Conservation (phyloP, 2,888 invertebrate species). For the Neoaliturus tenellus region DNA sequence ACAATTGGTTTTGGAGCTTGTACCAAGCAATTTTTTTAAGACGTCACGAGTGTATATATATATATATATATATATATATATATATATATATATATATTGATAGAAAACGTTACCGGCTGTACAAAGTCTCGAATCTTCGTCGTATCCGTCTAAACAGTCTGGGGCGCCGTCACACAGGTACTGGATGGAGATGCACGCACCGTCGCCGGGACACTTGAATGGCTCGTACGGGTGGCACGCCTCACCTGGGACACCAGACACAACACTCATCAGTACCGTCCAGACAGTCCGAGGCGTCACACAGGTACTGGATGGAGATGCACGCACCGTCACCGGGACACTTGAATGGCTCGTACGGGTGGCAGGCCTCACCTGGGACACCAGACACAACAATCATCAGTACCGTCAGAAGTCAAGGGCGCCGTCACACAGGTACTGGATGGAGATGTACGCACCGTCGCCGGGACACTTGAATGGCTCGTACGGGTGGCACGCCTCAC, state of each 20-base stretch:
- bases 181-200: slow-evolving; percentile 96
- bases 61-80: too few species aligned
- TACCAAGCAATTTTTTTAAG: too few species aligned
- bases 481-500: slow-evolving; percentile 91
- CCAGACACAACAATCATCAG: slow-evolving; percentile 80
- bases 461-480: slow-evolving; percentile 98
- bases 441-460: slow-evolving; percentile 95
- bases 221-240: slow-evolving; percentile 97
- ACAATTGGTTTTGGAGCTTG: too few species aligned
- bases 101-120: slow-evolving; percentile 84
- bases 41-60: too few species aligned
- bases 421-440: slow-evolving; percentile 97
- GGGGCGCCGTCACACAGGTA: slow-evolving; percentile 97
- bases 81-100: too few species aligned
- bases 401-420: slow-evolving; percentile 97
- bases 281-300: slow-evolving; percentile 95
- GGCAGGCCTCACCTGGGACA: slow-evolving; percentile 85
- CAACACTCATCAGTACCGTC: slow-evolving; percentile 98
- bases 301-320: slow-evolving; percentile 97
- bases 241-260: slow-evolving; percentile 78
- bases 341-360: slow-evolving; percentile 97
- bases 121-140: slow-evolving; percentile 95
- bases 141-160: slow-evolving; percentile 96
- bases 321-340: slow-evolving; percentile 96
- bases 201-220: slow-evolving; percentile 96